Evolutionary conservation across 2,888 invertebrate genomes (phyloP), one percentile per base, ranked within the genome.

Genomic region (Dione vanillae): DNA sequence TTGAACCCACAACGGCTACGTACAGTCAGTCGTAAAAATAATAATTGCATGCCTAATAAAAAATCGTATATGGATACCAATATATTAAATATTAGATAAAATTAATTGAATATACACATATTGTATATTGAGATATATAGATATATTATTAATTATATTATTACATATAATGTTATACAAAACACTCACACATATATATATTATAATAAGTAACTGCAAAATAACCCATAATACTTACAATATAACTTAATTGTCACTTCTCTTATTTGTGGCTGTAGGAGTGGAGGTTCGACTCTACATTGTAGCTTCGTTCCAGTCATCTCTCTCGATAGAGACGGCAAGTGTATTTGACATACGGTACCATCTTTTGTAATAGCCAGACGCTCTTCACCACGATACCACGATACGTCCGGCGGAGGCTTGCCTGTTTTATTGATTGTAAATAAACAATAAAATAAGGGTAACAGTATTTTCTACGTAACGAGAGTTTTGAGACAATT

Each of bases 321-420:
- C 78, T 96, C 94, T 72, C 97, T 92, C 37, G 96, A 95, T 74
- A 97, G 94, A 72, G 94, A 95, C 19, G 95, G 94, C 75, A 98
- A 94, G 80, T 96, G 95, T 76, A 98, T 93, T 82, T 97, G 96
- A 87, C 97, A 97, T 27, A 96, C 95, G 49, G 95, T 95, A 43
- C 95, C 95, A 61, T 95, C 95, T 78, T 96, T 96, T 65, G 96
- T 96, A 75, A 95, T 94, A 76, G 97, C 97, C 70, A 98, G 90
- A 76, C 97, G 94, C 71, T 95, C 94, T 37, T 95, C 95, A 71
- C 96, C 96, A 75, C 95, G 94, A 96, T 96, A 97, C 98, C 98
- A 98, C 16, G 96, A 96, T 12, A 98, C 95, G 76, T 95, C 94
- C 37, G 98, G 98, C 52, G 95, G 94, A 0, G 98, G 98, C 75